Evolutionary conservation across 2,113 vertebrate species (phyloP).

Genomic region (Mesembrinibis cayennensis): DNA sequence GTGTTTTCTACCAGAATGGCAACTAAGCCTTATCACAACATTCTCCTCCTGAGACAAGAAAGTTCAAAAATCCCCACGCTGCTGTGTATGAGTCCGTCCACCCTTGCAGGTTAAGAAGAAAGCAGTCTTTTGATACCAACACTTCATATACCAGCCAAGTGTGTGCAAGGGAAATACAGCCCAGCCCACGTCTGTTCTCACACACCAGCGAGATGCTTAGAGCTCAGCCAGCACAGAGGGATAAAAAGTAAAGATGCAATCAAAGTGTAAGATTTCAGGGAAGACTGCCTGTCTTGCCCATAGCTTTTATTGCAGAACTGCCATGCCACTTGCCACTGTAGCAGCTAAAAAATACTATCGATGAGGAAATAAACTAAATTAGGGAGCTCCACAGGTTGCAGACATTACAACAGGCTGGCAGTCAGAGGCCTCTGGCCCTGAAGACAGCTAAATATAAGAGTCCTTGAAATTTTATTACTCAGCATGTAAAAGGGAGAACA

Average conservation of each 20-base stretch:
- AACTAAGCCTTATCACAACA: neutral
- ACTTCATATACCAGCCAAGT: neutral
- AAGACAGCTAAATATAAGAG: neutral
- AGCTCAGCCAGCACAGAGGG: neutral
- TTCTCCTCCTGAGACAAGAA: neutral
- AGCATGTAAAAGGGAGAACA: neutral
- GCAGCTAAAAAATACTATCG: neutral
- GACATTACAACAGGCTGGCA: neutral
- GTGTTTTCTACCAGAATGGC: neutral
- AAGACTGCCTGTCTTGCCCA: neutral
- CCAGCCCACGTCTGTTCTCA: neutral
- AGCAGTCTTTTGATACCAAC: neutral
- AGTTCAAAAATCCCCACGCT: neutral
- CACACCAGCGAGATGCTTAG: fast-evolving
- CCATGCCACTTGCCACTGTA: neutral
- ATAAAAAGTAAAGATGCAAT: neutral
- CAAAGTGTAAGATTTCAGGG: neutral
- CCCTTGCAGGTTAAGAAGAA: neutral
- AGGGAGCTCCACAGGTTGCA: neutral
- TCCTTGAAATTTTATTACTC: neutral
- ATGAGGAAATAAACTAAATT: neutral
- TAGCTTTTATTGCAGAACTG: neutral
- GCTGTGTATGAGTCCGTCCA: fast-evolving
- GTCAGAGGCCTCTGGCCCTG: neutral
- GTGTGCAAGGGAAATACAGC: neutral